Evolutionary conservation across 92 coral and sea anemone species (phyloP).

Genomic region (Meandrina meandrites): DNA sequence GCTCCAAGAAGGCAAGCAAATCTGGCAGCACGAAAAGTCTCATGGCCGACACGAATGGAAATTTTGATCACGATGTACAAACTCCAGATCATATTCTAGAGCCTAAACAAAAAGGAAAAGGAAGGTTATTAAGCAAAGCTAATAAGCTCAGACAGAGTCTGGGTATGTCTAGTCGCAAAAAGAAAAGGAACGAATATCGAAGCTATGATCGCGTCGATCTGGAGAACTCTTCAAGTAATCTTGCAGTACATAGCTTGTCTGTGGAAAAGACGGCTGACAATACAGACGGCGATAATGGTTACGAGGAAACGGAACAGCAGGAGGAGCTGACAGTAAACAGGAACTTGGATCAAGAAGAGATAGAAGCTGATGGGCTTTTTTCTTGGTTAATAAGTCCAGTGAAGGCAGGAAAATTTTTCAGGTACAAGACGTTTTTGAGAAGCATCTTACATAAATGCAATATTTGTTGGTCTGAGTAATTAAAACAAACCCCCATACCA

Average conservation of each 20-base stretch:
- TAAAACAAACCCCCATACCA: too few relatives aligned
- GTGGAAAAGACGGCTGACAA: constrained; percentile 30
- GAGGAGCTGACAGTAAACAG: background rate
- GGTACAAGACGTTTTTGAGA: constrained; percentile 55
- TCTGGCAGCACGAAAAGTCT: constrained; percentile 21
- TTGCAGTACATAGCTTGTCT: constrained; percentile 22
- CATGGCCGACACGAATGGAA: constrained; percentile 13
- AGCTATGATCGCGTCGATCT: constrained; percentile 44
- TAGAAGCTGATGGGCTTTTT: constrained; percentile 78
- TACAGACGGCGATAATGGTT: constrained; percentile 32
- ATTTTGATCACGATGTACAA: constrained; percentile 18
- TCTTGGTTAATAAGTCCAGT: constrained; percentile 96
- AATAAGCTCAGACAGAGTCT: constrained; percentile 81
- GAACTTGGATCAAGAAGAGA: constrained; percentile 54
- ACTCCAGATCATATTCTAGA: constrained; percentile 31
- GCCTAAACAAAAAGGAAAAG: constrained; percentile 40
- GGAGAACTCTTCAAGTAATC: constrained; percentile 32
- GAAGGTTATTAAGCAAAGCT: constrained; percentile 63
- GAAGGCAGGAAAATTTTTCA: constrained; percentile 88
- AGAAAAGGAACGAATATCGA: constrained; percentile 49
- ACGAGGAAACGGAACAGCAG: constrained; percentile 10
- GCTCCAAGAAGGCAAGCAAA: constrained; percentile 25
- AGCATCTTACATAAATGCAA: too few relatives aligned
- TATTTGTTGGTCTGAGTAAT: too few relatives aligned
- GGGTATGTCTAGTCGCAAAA: constrained; percentile 73